Conservation (phyloP, 2,113 vertebrate species). For the Atrichornis clamosus region DNA sequence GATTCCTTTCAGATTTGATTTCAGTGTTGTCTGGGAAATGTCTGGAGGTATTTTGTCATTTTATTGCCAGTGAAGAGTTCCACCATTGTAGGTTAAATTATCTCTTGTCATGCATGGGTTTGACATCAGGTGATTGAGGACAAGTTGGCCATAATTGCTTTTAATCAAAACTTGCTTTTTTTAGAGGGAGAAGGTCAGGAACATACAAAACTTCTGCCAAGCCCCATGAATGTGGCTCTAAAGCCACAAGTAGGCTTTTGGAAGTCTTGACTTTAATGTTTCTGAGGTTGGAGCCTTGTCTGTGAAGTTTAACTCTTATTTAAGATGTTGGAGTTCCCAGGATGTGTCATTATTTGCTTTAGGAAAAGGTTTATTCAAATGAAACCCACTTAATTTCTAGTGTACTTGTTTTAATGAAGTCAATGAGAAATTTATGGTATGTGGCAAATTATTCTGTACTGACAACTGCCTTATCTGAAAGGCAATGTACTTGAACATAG, state of each 20-base stretch:
- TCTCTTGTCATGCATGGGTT: neutral
- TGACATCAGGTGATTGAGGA: neutral
- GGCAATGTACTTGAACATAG: neutral
- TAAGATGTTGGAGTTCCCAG: neutral
- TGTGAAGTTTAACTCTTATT: neutral
- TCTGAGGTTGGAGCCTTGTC: neutral
- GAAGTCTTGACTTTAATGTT: neutral
- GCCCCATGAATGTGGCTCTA: neutral
- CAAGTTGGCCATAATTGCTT: neutral
- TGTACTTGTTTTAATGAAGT: conserved; percentile 39
- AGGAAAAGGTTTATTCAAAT: conserved; percentile 3
- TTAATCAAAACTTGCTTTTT: neutral
- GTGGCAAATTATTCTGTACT: neutral
- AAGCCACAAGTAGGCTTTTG: neutral
- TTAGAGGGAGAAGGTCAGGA: neutral
- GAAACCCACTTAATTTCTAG: conserved; percentile 23
- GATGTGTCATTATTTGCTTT: neutral
- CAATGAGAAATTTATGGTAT: neutral
- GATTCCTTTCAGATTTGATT: neutral
- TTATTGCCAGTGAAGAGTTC: neutral
- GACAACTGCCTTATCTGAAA: neutral
- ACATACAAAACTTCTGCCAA: neutral
- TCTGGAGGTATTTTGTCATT: neutral
- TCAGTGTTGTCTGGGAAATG: neutral
- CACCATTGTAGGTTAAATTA: neutral